phyloP scores from a whole-genome alignment of 1,140 invertebrate species.

The Heliconius congener region DNA sequence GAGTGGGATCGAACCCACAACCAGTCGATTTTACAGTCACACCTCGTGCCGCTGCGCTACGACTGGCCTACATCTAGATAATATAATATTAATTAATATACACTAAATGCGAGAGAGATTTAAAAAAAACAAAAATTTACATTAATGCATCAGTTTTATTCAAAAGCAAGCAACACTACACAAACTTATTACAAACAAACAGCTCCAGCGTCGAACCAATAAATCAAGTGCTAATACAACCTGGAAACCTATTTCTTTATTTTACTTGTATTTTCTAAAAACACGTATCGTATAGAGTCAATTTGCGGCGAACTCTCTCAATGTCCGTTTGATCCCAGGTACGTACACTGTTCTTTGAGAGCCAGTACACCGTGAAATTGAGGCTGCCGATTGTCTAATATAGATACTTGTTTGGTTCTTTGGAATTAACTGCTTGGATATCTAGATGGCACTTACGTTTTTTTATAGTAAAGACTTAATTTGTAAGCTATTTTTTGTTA shows the following conservation, averaged over 20 bases:
- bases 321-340: conserved; percentile 56
- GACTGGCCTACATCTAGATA: too few species aligned
- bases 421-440: conserved; percentile 2
- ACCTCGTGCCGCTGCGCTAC: too few species aligned
- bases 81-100: too few species aligned
- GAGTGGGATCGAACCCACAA: too few species aligned
- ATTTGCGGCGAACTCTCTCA: conserved; percentile 48
- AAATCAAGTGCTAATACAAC: background rate
- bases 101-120: too few species aligned
- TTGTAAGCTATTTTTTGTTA: too few species aligned
- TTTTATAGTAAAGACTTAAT: too few species aligned
- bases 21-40: too few species aligned
- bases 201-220: background rate
- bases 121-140: too few species aligned
- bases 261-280: conserved; percentile 19
- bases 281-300: conserved; percentile 43
- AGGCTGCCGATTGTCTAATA: conserved; percentile 59
- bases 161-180: too few species aligned
- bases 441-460: background rate
- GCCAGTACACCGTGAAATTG: conserved; percentile 59
- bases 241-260: conserved; percentile 17
- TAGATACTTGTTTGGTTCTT: conserved; percentile 54
- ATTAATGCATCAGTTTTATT: too few species aligned
- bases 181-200: too few species aligned
- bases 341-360: conserved; percentile 52